Base-by-base conservation (phyloP, 1,140 invertebrate species). In the Rhagoletis zephyria region DNA sequence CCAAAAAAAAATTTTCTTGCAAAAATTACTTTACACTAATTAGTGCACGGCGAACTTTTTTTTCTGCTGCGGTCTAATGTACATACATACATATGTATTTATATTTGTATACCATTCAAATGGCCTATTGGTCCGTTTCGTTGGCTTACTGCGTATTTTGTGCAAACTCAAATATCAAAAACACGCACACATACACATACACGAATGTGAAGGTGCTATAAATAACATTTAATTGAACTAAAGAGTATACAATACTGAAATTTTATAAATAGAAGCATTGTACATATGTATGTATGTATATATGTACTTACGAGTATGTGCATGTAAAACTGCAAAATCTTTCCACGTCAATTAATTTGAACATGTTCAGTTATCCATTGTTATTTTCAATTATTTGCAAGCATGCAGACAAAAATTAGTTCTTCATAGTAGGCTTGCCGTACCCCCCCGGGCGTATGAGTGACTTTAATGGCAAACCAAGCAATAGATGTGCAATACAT, bases 331-430 rank as follows among this genome's bases (percentile, higher is more conserved):
- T 56, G 48, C 56, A 81, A 56, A 81, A 56, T 56, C 48, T 19
- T 81, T 81, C 48, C 48, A 81, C 48, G 74, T 81, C 74, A 81
- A 81, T 81, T 81, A 81, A 81, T 81, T 81, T 81, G 74, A 30
- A 19, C 48, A 81, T 81, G 74, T 59, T 56, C 48, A 56, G 74
- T 81, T 81, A 81, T 56, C 74, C 74, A 81, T 81, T 81, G 74
- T 56, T 81, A 56, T 81, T 81, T 81, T 81, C 74, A 81, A 81
- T 30, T 30, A 30, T 81, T 81, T 81, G 74, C 74, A 56, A n/a
- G 48, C 74, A 81, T 81, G 48, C 74, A 81, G 48, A 19, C 74
- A 51, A 56, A 81, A 51, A 81, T 56, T 81, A 81, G 14, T 81
- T 81, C n/a, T n/a, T n/a, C 45, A 81, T 19, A 56, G n/a, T n/a